phyloP scores from a whole-genome alignment of 2,888 invertebrate species.

The Polydrusus tereticollis region DNA sequence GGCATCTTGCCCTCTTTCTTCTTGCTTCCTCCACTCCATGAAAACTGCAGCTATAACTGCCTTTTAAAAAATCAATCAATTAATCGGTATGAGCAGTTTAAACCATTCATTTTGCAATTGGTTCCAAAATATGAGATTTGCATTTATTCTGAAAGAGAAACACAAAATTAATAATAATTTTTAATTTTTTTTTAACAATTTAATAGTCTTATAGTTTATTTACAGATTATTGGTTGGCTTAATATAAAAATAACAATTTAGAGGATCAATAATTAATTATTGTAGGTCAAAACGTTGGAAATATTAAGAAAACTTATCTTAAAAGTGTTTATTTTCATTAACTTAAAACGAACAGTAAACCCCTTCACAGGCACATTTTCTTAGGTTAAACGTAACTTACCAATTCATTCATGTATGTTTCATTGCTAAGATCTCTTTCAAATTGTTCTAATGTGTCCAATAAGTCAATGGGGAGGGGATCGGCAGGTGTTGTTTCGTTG shows the following conservation, averaged over 20 bases:
- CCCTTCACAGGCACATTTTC: too few species aligned
- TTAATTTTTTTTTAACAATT: neutral
- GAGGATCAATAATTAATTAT: too few species aligned
- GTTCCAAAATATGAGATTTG: constrained; percentile 36
- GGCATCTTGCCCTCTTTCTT: constrained; percentile 21
- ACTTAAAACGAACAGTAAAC: too few species aligned
- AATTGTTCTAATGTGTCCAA: constrained; percentile 24
- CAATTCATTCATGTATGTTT: constrained; percentile 28
- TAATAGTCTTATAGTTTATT: neutral
- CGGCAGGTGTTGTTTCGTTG: constrained; percentile 13
- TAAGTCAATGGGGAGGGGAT: constrained; percentile 25
- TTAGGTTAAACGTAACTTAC: constrained; percentile 12
- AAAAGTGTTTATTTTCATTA: neutral
- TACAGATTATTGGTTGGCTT: too few species aligned
- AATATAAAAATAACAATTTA: too few species aligned
- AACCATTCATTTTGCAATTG: constrained; percentile 26
- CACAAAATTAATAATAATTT: neutral
- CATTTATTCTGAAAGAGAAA: constrained; percentile 25
- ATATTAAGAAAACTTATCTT: too few species aligned
- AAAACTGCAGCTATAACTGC: constrained; percentile 28
- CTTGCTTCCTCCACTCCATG: constrained; percentile 32
- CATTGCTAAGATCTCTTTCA: constrained; percentile 20
- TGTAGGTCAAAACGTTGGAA: too few species aligned
- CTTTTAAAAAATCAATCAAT: constrained; percentile 31
- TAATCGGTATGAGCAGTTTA: constrained; percentile 30